A percentile compares a stretch with the other conserved stretches of the same genome.
phyloP scores from a whole-genome alignment of 2,888 invertebrate species.

The Disparrhopalites patrizii region DNA sequence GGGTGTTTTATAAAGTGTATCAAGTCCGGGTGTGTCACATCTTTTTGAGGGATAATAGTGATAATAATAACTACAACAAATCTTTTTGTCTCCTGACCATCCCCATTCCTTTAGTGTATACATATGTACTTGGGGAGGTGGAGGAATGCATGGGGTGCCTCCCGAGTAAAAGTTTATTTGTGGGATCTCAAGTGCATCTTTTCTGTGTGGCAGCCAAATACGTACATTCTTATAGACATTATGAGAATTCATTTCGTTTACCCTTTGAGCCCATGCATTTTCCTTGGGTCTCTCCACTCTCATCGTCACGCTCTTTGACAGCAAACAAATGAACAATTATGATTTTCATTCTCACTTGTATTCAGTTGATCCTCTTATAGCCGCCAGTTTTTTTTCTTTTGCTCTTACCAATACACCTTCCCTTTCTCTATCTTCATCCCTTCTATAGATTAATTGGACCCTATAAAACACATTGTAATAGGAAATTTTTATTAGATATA shows the following conservation, averaged over 20 bases:
- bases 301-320: constrained; percentile 14
- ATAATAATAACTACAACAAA: background rate
- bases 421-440: too few relatives aligned
- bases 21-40: constrained; percentile 14
- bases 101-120: background rate
- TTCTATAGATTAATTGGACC: too few relatives aligned
- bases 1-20: constrained; percentile 20
- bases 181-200: constrained; percentile 23
- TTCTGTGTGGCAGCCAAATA: background rate
- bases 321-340: constrained; percentile 26
- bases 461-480: too few relatives aligned
- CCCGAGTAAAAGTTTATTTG: constrained; percentile 14
- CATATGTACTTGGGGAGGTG: background rate
- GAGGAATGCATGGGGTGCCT: background rate
- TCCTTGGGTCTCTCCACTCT: background rate
- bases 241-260: background rate
- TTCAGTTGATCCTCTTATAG: constrained; percentile 1
- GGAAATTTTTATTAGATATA: too few relatives aligned
- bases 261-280: background rate
- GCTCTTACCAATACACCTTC: too few relatives aligned
- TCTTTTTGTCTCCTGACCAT: background rate
- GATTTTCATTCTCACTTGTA: constrained; percentile 23
- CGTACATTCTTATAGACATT: background rate
- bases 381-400: too few relatives aligned
- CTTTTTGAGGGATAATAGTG: background rate